Evolutionary conservation across 2,113 vertebrate species (phyloP).

Genomic region (Paradoxurus hermaphroditus): DNA sequence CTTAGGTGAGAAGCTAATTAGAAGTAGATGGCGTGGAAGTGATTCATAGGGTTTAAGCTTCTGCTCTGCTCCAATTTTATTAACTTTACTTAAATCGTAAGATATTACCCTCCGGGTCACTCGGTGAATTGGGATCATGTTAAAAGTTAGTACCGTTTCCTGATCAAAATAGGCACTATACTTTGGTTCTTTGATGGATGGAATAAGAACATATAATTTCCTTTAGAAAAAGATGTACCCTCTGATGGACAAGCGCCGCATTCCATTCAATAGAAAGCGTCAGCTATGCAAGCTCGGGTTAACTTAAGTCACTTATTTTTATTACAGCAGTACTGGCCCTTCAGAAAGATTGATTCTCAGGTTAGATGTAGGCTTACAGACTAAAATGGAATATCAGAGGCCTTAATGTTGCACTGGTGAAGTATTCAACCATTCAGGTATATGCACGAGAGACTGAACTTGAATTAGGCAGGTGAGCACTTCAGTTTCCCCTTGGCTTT

Average conservation of each 20-base stretch:
- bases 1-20: neutral
- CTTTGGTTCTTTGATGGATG: neutral
- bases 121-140: neutral
- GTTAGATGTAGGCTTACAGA: neutral
- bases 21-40: neutral
- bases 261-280: neutral
- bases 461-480: neutral
- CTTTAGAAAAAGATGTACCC: neutral
- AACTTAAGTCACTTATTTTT: slow-evolving; percentile 11
- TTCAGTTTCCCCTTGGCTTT: neutral
- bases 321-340: neutral
- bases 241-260: neutral
- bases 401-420: neutral
- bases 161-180: neutral
- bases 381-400: neutral
- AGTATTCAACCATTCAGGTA: neutral
- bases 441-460: neutral
- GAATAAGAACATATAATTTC: neutral
- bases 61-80: neutral
- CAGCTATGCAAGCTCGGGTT: neutral
- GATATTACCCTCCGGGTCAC: neutral
- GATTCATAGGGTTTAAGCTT: neutral
- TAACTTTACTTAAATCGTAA: neutral
- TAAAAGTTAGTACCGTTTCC: neutral
- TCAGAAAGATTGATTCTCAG: neutral